Evolutionary conservation across 2,888 invertebrate species (phyloP).

Genomic region (Bellardia bayeri): DNA sequence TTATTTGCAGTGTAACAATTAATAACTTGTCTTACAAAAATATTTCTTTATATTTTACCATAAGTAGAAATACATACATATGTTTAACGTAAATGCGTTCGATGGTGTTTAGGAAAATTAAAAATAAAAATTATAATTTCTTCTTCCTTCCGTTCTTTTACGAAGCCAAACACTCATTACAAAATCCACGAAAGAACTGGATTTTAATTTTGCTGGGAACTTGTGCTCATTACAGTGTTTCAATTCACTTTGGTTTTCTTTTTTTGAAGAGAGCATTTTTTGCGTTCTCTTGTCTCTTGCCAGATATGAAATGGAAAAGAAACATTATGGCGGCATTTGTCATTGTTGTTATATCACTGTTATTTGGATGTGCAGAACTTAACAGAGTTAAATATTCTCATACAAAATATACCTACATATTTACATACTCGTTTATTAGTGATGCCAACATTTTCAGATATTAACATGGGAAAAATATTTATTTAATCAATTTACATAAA

Average conservation of each 20-base stretch:
- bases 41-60: constrained; percentile 34
- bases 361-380: constrained; percentile 5
- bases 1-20: constrained; percentile 22
- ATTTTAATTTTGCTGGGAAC: constrained; percentile 39
- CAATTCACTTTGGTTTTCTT: constrained; percentile 18
- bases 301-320: constrained; percentile 33
- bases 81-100: constrained; percentile 58
- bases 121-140: constrained; percentile 58
- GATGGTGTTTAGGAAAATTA: constrained; percentile 43
- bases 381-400: constrained; percentile 18
- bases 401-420: constrained; percentile 12
- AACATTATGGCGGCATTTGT: constrained; percentile 72
- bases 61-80: constrained; percentile 48
- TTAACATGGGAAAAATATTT: neutral
- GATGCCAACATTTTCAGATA: neutral
- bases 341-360: constrained; percentile 50
- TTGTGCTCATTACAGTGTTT: constrained; percentile 55
- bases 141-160: neutral
- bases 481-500: too few relatives aligned
- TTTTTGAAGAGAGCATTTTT: neutral
- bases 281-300: constrained; percentile 20
- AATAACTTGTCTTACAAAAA: constrained; percentile 45
- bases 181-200: constrained; percentile 69
- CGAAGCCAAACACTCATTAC: constrained; percentile 56
- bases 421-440: neutral